Evolutionary conservation across 2,113 vertebrate species (phyloP), one percentile per base, ranked within the genome.

Genomic region (Oryzias melastigma): DNA sequence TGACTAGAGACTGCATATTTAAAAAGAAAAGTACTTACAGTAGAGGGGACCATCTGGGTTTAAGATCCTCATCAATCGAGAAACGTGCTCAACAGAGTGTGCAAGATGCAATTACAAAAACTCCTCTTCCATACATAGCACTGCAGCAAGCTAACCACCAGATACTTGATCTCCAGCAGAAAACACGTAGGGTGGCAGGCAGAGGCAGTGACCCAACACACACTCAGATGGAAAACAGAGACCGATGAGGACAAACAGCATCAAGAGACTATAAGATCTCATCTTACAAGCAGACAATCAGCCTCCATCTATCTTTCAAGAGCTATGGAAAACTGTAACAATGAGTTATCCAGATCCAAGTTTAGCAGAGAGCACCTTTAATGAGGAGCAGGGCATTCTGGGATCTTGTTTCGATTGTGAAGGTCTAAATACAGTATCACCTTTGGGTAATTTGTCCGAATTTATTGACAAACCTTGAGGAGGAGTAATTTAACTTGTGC

Each of bases 251-350:
- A 86, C 83, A 86, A 87, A 82, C 73, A 46, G 68, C 75, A 77
- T 65, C 62, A 14, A 76, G 65, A 65, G 68, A 65, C 77, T 42
- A 66, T 56, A 62, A 60, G 62, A 62, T 72, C 78, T 90, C 86
- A 49, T 80, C 79, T 90, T 90, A 86, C 88, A 44, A 41, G 8
- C 63, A 73, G 67, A 84, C 81, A 87, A 87, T 84, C 84, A 84
- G 72, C 68, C 57, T 73, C 63, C 79, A 87, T 88, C 65, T 84
- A 85, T 88, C 80, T 88, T 90, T 85, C 66, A 90, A 53, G 68
- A 58, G 79, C 77, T 13, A 73, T 48, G 85, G 86, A 87, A 87
- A 87, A 85, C 75, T 75, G 78, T 35, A 76, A 85, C 86, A 90
- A 88, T 78, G 64, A 78, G 44, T 71, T 43, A 53, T 73, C 68